These are phyloP conservation scores for Diaphora mendica DNA, from an alignment of 2,888 invertebrate species.

Conservation along the genomic window DNA sequence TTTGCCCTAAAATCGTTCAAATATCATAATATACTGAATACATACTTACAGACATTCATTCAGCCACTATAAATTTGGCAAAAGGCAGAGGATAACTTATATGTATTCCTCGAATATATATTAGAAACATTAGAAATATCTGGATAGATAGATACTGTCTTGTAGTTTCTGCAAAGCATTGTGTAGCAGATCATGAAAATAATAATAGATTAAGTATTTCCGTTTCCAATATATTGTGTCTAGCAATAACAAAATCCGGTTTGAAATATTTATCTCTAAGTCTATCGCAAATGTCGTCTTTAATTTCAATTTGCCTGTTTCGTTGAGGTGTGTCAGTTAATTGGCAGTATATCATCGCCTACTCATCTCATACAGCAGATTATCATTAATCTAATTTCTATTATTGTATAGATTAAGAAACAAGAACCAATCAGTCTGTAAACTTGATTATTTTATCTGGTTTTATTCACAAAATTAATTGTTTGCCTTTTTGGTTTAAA, in stretches of 20 bases:
- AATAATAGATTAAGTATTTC: not conserved
- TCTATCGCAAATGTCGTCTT: conserved; percentile 28
- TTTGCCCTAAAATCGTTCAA: too few species aligned
- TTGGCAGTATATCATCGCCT: conserved; percentile 57
- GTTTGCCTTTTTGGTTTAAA: not conserved
- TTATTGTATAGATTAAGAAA: conserved; percentile 27
- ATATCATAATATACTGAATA: too few species aligned
- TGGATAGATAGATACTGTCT: not conserved
- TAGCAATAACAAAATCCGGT: conserved; percentile 1
- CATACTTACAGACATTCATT: too few species aligned
- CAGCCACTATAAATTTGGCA: too few species aligned
- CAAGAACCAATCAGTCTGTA: conserved; percentile 15
- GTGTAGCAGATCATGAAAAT: not conserved
- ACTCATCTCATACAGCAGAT: conserved; percentile 42
- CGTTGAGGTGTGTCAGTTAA: conserved; percentile 47
- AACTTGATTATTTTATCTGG: conserved; percentile 20
- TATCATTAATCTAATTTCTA: conserved; percentile 42
- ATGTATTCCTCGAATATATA: too few species aligned
- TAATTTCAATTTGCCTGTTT: conserved; percentile 54
- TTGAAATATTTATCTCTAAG: conserved; percentile 20
- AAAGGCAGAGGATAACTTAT: too few species aligned
- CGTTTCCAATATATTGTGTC: not conserved
- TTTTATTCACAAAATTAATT: not conserved
- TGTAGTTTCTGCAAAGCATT: not conserved
- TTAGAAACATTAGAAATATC: too few species aligned